Evolutionary conservation across 2,888 invertebrate genomes (phyloP), one percentile per base, ranked within the genome.

Genomic region (Mechanitis messenoides): DNA sequence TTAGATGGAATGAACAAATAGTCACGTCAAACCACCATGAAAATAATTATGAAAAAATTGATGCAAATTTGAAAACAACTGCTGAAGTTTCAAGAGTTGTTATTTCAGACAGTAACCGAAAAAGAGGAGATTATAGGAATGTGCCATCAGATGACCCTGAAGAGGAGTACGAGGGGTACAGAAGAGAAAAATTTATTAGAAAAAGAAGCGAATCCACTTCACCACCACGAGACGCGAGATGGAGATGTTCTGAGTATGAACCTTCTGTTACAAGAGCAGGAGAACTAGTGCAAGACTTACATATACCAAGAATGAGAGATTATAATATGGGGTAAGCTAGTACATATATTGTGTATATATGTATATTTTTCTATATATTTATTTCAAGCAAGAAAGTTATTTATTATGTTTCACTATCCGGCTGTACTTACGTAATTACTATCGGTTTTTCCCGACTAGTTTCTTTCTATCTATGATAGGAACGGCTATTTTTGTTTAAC

Each of bases 21-120:
- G 90, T 90, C 71, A 85, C 84, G 12, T 76, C 83, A 45, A 88
- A 84, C 75, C 85, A 87, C 68, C 83, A 86, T 62, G 89, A 88
- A 68, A 94, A 94, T 73, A 94, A 93, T 81, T 95, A 95, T 76
- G 95, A 95, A 79, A 95, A 95, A 88, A 95, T 95, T 69, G 95
- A 95, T 78, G 92, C 94, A 90, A 93, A 92, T 79, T 92, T 93
- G 71, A 87, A 87, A 70, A 82, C 78, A 68, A 70, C 67, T 28
- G 79, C 82, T 46, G 85, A 87, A 72, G 76, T 82, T 67, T 81
- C 86, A 53, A 77, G 84, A 58, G 80, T 81, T 58, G 71, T 81
- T 69, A 71, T 82, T 58, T 68, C 79, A n/a, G 87, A 88, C 55
- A 83, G 71, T 72, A 77, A 76, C 68, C 83, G 89, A 60, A 93